These are phyloP conservation scores for Gorsachius magnificus DNA, from an alignment of 2,797 vertebrate genomes.

Conservation along the genomic window DNA sequence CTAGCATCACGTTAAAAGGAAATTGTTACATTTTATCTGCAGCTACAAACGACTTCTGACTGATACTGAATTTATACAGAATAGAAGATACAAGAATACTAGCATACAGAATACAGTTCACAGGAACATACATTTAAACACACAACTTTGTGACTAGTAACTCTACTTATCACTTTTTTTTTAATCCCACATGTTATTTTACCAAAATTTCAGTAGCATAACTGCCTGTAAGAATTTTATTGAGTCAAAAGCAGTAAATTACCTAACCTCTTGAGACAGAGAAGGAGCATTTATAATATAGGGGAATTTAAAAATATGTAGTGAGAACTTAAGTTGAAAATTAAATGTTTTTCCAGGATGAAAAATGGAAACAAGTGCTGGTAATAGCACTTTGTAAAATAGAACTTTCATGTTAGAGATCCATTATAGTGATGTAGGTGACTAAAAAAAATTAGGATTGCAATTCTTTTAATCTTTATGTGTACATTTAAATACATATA, in stretches of 20 bases:
- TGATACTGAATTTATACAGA: neutral
- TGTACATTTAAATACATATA: conserved; percentile 41
- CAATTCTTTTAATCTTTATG: conserved; percentile 34
- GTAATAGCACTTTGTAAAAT: neutral
- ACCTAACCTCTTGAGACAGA: neutral
- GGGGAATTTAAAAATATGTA: conserved; percentile 33
- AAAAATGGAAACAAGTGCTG: conserved; percentile 38
- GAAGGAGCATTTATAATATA: neutral
- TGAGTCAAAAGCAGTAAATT: conserved; percentile 24
- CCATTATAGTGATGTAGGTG: neutral
- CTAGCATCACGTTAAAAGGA: neutral
- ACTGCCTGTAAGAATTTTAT: neutral
- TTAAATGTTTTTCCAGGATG: conserved; percentile 13
- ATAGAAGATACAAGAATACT: neutral
- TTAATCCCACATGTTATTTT: neutral
- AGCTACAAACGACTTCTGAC: neutral
- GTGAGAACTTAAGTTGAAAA: conserved; percentile 38
- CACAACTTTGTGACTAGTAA: neutral
- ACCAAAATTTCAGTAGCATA: neutral
- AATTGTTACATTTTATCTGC: neutral
- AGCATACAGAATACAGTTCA: neutral
- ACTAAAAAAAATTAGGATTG: neutral
- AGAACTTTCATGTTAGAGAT: conserved; percentile 6
- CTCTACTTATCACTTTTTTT: neutral
- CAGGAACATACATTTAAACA: neutral